Conservation (phyloP, 2,888 invertebrate species). For the Meiosimyza decipiens region DNA sequence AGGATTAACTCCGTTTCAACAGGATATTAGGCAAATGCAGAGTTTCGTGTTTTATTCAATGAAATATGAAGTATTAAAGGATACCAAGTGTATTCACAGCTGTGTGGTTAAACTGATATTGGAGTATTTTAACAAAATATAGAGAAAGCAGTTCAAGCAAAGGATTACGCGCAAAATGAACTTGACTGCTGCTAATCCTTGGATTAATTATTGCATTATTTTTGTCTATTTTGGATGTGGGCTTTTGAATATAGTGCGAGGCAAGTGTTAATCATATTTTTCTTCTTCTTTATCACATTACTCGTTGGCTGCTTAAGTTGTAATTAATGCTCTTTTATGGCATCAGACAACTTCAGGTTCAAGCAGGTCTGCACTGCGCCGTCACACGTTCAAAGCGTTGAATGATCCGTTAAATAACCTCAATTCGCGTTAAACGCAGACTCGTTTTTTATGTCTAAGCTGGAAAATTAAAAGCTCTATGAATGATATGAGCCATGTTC, state of each 20-base stretch:
- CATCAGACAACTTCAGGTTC: neutral
- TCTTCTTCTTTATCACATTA: neutral
- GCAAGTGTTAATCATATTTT: conserved; percentile 23
- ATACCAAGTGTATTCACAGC: no score
- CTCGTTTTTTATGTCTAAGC: neutral
- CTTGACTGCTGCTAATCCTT: conserved; percentile 6
- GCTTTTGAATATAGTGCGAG: conserved; percentile 35
- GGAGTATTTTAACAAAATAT: neutral
- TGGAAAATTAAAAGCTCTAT: no score
- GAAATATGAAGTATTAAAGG: no score
- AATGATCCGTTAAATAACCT: conserved; percentile 53
- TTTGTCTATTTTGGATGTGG: conserved; percentile 5
- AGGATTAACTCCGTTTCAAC: neutral
- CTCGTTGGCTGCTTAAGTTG: no score
- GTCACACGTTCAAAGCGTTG: conserved; percentile 29
- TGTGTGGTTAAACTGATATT: no score
- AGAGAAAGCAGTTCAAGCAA: neutral
- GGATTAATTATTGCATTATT: conserved; percentile 9
- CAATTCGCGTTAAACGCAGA: conserved; percentile 43
- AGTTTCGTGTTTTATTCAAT: no score
- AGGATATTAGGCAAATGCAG: no score
- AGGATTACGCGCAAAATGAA: conserved; percentile 10
- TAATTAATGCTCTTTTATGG: no score
- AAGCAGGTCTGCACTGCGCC: neutral
- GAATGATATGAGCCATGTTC: no score